phyloP scores from a whole-genome alignment of 2,888 invertebrate species.

The Byasa hedistus region DNA sequence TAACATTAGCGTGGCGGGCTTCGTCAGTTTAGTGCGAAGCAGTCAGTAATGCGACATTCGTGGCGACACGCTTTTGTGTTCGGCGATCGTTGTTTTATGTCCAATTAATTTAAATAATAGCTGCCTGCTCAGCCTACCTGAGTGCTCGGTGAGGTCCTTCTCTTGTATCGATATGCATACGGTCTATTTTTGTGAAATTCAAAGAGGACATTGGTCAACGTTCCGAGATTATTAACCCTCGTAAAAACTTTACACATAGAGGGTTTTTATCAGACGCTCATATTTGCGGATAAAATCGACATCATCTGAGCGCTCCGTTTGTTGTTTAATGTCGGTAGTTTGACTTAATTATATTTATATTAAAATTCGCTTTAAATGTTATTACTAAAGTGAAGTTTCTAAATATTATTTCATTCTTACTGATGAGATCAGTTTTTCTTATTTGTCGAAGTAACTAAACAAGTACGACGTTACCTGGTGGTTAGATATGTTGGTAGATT shows the following conservation, averaged over 20 bases:
- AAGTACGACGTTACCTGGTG: no score
- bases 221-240: conserved; percentile 31
- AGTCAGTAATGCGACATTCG: conserved; percentile 43
- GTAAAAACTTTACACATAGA: conserved; percentile 28
- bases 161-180: conserved; percentile 30
- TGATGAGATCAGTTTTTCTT: no score
- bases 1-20: conserved; percentile 28
- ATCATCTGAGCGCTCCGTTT: conserved; percentile 18
- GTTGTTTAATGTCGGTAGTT: conserved; percentile 21
- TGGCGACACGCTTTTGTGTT: conserved; percentile 62
- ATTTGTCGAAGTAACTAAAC: no score
- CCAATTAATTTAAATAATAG: conserved; percentile 79
- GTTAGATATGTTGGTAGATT: no score
- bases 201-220: conserved; percentile 22
- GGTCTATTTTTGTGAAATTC: conserved; percentile 30
- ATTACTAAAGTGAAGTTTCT: not conserved
- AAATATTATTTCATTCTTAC: no score
- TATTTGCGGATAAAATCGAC: conserved; percentile 26
- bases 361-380: not conserved
- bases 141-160: conserved; percentile 36
- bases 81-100: conserved; percentile 67
- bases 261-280: conserved; percentile 22
- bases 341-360: conserved; percentile 23
- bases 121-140: conserved; percentile 68
- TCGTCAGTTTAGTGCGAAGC: conserved; percentile 29